Evolutionary conservation across 1,140 invertebrate genomes (phyloP).

Genomic region (Camponotus pennsylvanicus): DNA sequence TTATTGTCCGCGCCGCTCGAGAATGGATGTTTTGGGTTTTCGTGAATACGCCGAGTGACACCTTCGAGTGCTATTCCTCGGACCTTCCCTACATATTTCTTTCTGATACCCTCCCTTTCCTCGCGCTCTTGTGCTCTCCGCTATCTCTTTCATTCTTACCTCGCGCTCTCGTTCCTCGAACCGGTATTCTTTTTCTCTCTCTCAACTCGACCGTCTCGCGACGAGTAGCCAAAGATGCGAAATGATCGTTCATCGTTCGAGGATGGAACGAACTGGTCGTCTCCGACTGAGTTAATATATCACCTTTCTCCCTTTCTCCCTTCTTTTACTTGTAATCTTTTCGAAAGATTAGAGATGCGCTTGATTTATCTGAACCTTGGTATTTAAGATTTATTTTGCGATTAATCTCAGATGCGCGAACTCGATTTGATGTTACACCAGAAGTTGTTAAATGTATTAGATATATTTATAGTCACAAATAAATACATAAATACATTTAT

Average conservation of each 20-base stretch:
- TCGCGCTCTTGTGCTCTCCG: neutral
- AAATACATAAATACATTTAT: too few relatives aligned
- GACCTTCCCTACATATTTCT: slow-evolving; percentile 45
- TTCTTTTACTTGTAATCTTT: neutral
- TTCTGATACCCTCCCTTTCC: neutral
- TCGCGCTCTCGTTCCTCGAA: slow-evolving; percentile 18
- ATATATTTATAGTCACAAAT: slow-evolving; percentile 9
- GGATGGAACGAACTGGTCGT: slow-evolving; percentile 66
- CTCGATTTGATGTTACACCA: neutral
- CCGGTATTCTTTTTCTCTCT: slow-evolving; percentile 49
- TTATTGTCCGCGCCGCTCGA: slow-evolving; percentile 63
- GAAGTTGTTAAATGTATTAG: neutral
- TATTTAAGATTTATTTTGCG: slow-evolving; percentile 24
- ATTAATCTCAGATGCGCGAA: slow-evolving; percentile 9
- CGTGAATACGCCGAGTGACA: slow-evolving; percentile 74
- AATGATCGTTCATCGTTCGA: slow-evolving; percentile 44
- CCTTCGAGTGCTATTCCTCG: slow-evolving; percentile 64
- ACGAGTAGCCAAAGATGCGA: slow-evolving; percentile 42
- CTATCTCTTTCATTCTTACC: neutral
- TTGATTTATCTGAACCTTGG: slow-evolving; percentile 65
- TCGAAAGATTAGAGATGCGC: slow-evolving; percentile 31
- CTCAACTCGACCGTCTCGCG: slow-evolving; percentile 32
- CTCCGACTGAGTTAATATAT: slow-evolving; percentile 67
- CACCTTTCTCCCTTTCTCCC: slow-evolving; percentile 43
- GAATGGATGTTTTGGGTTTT: slow-evolving; percentile 78